Conservation (phyloP, 2,797 vertebrate species). For the Bucorvus abyssinicus region DNA sequence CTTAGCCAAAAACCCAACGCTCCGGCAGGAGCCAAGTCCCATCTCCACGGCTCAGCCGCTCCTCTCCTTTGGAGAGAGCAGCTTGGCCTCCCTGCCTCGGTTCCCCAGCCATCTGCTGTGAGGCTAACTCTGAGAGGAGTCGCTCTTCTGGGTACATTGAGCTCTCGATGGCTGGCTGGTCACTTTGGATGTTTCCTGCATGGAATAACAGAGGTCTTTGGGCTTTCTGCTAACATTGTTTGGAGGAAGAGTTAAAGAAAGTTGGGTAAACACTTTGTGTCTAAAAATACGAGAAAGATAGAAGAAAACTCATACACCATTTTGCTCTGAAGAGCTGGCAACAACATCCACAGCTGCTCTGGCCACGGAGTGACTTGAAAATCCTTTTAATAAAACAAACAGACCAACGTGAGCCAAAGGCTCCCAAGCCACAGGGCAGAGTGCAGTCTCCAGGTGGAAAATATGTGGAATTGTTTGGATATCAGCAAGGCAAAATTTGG, state of each 20-base stretch:
- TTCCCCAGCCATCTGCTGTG: background rate
- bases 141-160: background rate
- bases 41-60: background rate
- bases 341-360: conserved; percentile 25
- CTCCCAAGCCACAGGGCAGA: conserved; percentile 18
- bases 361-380: background rate
- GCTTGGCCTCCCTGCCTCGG: background rate
- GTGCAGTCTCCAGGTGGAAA: conserved; percentile 37
- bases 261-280: background rate
- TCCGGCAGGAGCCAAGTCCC: background rate
- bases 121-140: background rate
- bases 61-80: background rate
- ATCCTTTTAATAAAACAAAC: conserved; percentile 33
- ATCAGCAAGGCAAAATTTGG: background rate
- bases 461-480: conserved; percentile 17
- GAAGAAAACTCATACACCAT: background rate
- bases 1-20: background rate
- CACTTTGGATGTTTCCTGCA: background rate
- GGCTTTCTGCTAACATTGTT: background rate
- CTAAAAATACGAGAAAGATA: background rate
- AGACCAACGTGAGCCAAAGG: background rate
- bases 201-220: background rate
- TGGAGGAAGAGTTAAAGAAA: background rate
- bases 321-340: background rate
- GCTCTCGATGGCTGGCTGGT: background rate